A percentile compares a stretch with the other conserved stretches of the same genome.
phyloP scores from a whole-genome alignment of 2,797 vertebrate species.

The Callimico goeldii region DNA sequence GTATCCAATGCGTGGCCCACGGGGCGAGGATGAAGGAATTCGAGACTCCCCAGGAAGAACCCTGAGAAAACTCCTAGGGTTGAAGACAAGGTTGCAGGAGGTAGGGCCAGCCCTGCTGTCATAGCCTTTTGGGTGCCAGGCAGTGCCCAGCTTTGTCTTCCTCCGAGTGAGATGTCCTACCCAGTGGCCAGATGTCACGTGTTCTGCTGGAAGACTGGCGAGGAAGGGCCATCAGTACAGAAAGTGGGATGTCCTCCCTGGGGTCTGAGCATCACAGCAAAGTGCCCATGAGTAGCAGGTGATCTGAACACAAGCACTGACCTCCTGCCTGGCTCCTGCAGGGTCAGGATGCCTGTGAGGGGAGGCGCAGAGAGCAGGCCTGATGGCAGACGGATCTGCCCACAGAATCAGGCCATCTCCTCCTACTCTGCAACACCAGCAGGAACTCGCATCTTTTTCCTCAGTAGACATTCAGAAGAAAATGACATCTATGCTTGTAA shows the following conservation, averaged over 20 bases:
- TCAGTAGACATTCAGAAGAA: not conserved
- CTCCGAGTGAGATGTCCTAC: not conserved
- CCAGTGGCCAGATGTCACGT: not conserved
- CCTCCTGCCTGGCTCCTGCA: not conserved
- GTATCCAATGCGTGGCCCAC: not conserved
- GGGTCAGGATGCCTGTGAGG: fast-evolving
- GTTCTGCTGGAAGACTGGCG: not conserved
- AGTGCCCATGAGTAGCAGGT: no score
- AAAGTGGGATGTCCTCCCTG: not conserved
- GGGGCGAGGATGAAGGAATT: not conserved
- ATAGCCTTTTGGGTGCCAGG: not conserved
- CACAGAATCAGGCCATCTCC: not conserved
- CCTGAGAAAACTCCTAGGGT: not conserved
- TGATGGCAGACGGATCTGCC: not conserved
- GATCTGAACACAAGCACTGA: not conserved
- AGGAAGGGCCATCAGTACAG: not conserved
- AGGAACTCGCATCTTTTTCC: fast-evolving
- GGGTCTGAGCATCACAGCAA: fast-evolving
- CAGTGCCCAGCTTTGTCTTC: not conserved
- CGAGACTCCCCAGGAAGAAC: not conserved
- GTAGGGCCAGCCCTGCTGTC: not conserved
- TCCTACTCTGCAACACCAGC: not conserved
- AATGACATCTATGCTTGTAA: not conserved
- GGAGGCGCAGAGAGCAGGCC: fast-evolving
- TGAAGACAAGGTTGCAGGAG: not conserved